phyloP scores from a whole-genome alignment of 2,113 vertebrate genomes.

The Forbesichthys agassizii region DNA sequence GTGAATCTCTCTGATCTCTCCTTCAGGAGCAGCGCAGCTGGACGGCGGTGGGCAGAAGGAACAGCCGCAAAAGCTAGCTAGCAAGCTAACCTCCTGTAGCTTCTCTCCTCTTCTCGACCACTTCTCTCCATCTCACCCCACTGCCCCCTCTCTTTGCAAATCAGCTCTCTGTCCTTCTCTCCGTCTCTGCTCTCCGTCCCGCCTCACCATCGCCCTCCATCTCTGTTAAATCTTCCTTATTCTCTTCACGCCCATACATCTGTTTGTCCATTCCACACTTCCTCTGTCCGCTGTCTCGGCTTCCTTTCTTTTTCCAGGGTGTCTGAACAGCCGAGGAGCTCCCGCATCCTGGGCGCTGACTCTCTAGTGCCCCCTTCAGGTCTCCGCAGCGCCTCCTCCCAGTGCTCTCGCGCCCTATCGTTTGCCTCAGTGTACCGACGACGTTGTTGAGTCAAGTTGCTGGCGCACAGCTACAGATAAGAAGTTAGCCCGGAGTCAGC shows the following conservation, averaged over 20 bases:
- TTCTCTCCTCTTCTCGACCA: background rate
- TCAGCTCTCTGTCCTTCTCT: conserved; percentile 26
- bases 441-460: conserved; percentile 38
- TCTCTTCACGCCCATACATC: conserved; percentile 26
- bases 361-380: conserved; percentile 37
- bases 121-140: background rate
- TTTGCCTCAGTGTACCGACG: background rate
- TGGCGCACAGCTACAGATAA: conserved; percentile 42
- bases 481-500: conserved; percentile 26
- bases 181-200: conserved; percentile 43
- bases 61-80: conserved; percentile 31
- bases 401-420: conserved; percentile 38
- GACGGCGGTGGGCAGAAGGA: conserved; percentile 1
- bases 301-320: conserved; percentile 54
- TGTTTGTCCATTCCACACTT: conserved; percentile 40
- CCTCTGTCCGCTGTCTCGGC: conserved; percentile 49
- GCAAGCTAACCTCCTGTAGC: background rate
- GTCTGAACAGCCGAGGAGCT: conserved; percentile 23
- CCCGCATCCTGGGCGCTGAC: conserved; percentile 22
- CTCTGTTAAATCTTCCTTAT: conserved; percentile 20
- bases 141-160: conserved; percentile 11
- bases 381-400: conserved; percentile 50
- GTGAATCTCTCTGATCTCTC: conserved; percentile 62
- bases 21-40: conserved; percentile 50
- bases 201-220: conserved; percentile 39